Evolutionary conservation across 92 coral and sea anemone genomes (phyloP).

Genomic region (Epizoanthus rinbou): DNA sequence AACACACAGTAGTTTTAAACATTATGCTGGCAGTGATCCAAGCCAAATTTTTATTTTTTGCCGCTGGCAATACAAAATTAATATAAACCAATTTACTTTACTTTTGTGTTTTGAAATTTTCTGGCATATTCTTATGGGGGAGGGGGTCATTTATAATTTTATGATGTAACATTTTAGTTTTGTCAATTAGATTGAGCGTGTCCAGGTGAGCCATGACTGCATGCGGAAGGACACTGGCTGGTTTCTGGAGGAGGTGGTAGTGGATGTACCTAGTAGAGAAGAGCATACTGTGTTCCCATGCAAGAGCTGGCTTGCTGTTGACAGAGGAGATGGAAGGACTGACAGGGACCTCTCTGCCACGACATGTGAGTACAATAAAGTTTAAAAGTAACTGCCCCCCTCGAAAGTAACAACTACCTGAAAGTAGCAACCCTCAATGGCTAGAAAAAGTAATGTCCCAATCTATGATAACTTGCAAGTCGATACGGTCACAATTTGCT

Average conservation of each 20-base stretch:
- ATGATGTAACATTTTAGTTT: background rate
- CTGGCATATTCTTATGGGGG: too few species aligned
- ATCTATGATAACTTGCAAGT: too few species aligned
- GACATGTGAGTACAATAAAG: constrained; percentile 63
- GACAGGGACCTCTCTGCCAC: constrained; percentile 85
- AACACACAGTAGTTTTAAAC: background rate
- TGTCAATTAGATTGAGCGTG: constrained; percentile 78
- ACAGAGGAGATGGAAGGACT: constrained; percentile 85
- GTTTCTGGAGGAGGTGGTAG: constrained; percentile 96
- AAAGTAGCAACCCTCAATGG: too few species aligned
- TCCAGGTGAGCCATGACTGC: constrained; percentile 89
- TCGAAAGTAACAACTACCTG: too few species aligned
- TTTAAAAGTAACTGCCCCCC: background rate
- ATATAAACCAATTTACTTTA: too few species aligned
- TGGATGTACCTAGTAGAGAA: constrained; percentile 92
- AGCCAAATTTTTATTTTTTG: too few species aligned
- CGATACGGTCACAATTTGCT: too few species aligned
- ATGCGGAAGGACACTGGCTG: constrained; percentile 76
- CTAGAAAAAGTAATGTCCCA: too few species aligned
- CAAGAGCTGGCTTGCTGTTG: constrained; percentile 87
- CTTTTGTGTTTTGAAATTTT: too few species aligned
- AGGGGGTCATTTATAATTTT: too few species aligned
- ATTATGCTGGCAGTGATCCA: too few species aligned
- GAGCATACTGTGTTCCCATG: constrained; percentile 97
- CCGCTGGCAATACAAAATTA: too few species aligned